Base-by-base conservation (phyloP, 1,140 invertebrate species). In the Cepaea nemoralis region DNA sequence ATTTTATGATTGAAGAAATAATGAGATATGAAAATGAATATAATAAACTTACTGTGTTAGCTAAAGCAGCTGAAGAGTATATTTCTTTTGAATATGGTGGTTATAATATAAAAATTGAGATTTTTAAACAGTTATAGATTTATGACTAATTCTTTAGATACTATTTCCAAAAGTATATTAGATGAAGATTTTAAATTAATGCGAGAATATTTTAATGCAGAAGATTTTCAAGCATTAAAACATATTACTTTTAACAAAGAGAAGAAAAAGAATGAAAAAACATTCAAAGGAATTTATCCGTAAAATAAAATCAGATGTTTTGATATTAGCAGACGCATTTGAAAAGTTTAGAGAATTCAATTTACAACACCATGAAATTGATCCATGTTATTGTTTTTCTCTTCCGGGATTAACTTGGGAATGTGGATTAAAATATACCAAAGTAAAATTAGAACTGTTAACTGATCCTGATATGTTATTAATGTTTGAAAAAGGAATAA, bases 301-400 rank as follows among this genome's bases (percentile, higher is more conserved):
- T 5, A 59, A 59, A 59, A 14, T 67, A 67, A 78, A 78, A 42
- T 37, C 59, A 78, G 55, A 78, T 78, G 55, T 67, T 27, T 48
- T 78, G 39, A 67, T 78, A 40, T 67, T 78, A 78, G 77, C 86
- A 22, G 91, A 93, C 87, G 83, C 93, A 35, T 92, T 93, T 86
- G 90, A 92, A 90, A 91, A 92, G 86, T 92, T 84, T 80, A 85
- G 82, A 84, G 75, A 86, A 59, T 66, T 85, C 31, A 59, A 22
- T 84, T 24, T 83, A 70, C 75, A 83, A 59, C 40, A 81, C 55
- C 87, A 86, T 83, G 19, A 78, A 45, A 80, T 88, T 71, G 87
- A 88, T 83, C 84, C 85, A 16, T 82, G 75, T 8, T 83, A 85
- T 80, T 90, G 88, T 81, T 88, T 80, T 73, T 83, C 82, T 63